These are phyloP conservation scores for Leptoclinus maculatus DNA, from an alignment of 2,797 vertebrate genomes.

Conservation along the genomic window DNA sequence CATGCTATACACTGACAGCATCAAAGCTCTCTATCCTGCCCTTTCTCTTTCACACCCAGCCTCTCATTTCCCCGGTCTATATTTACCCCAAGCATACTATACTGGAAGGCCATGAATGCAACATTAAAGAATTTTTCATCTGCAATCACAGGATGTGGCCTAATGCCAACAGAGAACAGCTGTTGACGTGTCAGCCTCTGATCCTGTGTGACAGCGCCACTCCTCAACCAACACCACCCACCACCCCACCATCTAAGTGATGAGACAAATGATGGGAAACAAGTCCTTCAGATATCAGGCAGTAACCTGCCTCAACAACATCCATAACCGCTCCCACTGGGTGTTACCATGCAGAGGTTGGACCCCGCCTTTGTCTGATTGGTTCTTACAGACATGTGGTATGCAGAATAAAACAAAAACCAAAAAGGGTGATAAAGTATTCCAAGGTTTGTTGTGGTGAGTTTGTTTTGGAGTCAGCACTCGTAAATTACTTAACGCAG, in stretches of 20 bases:
- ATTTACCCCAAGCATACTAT: constrained; percentile 49
- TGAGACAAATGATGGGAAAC: constrained; percentile 39
- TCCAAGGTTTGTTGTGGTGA: constrained; percentile 1
- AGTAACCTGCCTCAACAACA: constrained; percentile 49
- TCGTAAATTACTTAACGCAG: constrained; percentile 17
- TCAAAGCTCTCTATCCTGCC: background rate
- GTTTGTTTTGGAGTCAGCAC: constrained; percentile 23
- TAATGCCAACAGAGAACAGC: constrained; percentile 48
- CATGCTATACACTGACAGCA: background rate
- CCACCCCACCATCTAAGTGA: constrained; percentile 23
- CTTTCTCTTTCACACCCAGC: constrained; percentile 24
- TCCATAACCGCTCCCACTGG: constrained; percentile 5
- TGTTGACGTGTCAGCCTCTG: constrained; percentile 51
- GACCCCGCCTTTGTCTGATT: background rate
- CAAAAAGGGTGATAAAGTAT: background rate
- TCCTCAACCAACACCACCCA: constrained; percentile 14
- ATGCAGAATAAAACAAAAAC: constrained; percentile 9
- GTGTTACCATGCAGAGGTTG: constrained; percentile 12
- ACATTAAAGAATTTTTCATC: constrained; percentile 48
- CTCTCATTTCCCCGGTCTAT: constrained; percentile 30
- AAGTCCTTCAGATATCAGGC: constrained; percentile 54
- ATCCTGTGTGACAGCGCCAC: constrained; percentile 26
- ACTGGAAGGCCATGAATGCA: constrained; percentile 47
- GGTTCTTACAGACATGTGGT: constrained; percentile 5
- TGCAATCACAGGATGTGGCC: constrained; percentile 48